Evolutionary conservation across 2,113 vertebrate species (phyloP), one percentile per base, ranked within the genome.

Genomic region (Sporophila hypoxantha): DNA sequence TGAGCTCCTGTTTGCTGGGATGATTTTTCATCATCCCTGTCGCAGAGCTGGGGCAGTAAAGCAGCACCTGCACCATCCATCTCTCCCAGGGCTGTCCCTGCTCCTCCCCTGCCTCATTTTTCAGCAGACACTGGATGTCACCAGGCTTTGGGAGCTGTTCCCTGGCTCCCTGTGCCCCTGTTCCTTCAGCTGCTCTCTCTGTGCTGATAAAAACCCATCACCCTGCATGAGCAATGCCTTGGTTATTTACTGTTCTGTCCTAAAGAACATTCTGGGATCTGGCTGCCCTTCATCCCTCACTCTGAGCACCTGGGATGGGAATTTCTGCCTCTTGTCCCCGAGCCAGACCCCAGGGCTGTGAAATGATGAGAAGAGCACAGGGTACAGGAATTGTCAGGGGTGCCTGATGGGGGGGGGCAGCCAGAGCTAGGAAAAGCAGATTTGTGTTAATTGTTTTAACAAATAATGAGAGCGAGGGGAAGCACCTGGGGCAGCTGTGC

Each of bases 171-270:
- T 22, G 26, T 70, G 70, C 88, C 66, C 78, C 52, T 1, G 5
- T 18, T 81, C 64, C 76, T 66, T 36, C 61, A 66, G 68, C 59
- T 30, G 52, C 18, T 53, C 52, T 53, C 52, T 53, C 29, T 13
- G 30, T 32, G 47, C 41, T 59, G 64, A 85, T 61, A 46, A 92
- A 87, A 90, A 5, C 60, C 87, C 82, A 76, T 90, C 41, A 61
- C 49, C 37, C 49, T 32, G 29, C 44, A 6, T 12, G 60, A 78
- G 6, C 37, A 8, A 3, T 36, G 74, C 10, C 39, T 44, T 30
- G 14, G 41, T 75, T 91, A 92, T 92, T 95, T 90, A 92, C 92
- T 88, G 34, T 68, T 53, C 59, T 22, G 64, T 73, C 73, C 75
- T 82, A 29, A 67, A 82, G 69, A 69, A 65, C 47, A 44, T 19